Evolutionary conservation across 2,113 vertebrate genomes (phyloP).

Genomic region (Panthera uncia): DNA sequence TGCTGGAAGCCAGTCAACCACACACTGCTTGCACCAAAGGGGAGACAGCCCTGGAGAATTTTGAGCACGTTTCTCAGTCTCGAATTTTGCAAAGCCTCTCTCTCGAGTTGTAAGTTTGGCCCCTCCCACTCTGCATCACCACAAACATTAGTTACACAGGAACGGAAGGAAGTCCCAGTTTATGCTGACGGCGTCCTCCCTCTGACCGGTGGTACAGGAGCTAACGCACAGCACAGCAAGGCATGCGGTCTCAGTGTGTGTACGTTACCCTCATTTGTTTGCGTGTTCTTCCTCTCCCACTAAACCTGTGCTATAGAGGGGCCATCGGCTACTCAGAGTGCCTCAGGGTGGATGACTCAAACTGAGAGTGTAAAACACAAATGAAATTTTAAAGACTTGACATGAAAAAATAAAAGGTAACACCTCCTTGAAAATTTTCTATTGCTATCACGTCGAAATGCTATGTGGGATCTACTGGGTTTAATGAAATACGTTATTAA

Average conservation of each 20-base stretch:
- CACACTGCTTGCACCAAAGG: neutral
- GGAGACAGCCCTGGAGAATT: neutral
- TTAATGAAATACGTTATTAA: neutral
- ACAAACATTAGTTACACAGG: neutral
- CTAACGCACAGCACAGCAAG: neutral
- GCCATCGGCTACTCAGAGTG: neutral
- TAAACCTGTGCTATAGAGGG: neutral
- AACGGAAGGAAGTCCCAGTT: neutral
- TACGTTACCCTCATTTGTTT: accelerated
- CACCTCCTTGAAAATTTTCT: neutral
- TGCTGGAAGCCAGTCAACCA: neutral
- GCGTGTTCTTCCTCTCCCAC: neutral
- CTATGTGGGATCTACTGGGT: neutral
- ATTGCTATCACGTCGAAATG: neutral
- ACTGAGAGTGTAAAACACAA: neutral
- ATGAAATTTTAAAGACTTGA: neutral
- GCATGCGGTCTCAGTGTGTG: neutral
- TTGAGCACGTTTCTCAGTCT: neutral
- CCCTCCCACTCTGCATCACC: neutral
- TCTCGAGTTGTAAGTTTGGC: neutral
- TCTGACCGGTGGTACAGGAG: neutral
- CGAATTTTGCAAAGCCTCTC: neutral
- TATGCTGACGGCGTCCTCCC: neutral
- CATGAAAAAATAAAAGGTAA: neutral
- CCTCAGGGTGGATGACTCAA: neutral